phyloP scores from a whole-genome alignment of 2,888 invertebrate species.

The Tiphia femorata region DNA sequence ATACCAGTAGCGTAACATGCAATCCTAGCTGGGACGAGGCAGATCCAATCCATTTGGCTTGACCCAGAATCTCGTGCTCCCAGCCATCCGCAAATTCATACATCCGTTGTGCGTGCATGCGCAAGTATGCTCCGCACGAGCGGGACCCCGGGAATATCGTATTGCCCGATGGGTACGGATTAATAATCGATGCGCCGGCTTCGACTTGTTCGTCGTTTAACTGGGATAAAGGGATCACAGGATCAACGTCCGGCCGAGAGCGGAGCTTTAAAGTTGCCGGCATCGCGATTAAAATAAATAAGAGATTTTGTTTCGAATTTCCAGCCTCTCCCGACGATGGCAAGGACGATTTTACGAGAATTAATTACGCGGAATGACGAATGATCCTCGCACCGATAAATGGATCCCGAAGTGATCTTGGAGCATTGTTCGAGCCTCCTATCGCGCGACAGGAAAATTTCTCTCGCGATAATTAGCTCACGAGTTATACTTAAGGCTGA shows the following conservation, averaged over 20 bases:
- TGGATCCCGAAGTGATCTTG: too few species aligned
- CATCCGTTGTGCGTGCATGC: background rate
- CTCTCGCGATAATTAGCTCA: too few species aligned
- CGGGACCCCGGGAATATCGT: background rate
- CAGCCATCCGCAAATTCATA: conserved; percentile 23
- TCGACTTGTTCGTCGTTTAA: conserved; percentile 7
- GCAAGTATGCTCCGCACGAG: background rate
- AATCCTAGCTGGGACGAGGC: conserved; percentile 15
- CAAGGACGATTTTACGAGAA: background rate
- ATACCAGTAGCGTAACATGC: conserved; percentile 30
- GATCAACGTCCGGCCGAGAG: background rate
- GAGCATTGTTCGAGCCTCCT: too few species aligned
- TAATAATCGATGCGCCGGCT: conserved; percentile 5
- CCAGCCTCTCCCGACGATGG: background rate
- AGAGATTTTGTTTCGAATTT: too few species aligned
- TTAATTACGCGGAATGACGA: background rate
- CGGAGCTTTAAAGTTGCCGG: too few species aligned
- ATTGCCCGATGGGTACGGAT: conserved; percentile 2
- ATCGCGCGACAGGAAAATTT: too few species aligned
- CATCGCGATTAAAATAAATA: too few species aligned
- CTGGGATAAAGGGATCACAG: background rate
- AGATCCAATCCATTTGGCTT: conserved; percentile 50
- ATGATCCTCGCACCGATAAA: too few species aligned
- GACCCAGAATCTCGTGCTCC: conserved; percentile 48
- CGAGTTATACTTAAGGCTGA: too few species aligned